Evolutionary conservation across 2,113 vertebrate species (phyloP).

Genomic region (Regulus satrapa): DNA sequence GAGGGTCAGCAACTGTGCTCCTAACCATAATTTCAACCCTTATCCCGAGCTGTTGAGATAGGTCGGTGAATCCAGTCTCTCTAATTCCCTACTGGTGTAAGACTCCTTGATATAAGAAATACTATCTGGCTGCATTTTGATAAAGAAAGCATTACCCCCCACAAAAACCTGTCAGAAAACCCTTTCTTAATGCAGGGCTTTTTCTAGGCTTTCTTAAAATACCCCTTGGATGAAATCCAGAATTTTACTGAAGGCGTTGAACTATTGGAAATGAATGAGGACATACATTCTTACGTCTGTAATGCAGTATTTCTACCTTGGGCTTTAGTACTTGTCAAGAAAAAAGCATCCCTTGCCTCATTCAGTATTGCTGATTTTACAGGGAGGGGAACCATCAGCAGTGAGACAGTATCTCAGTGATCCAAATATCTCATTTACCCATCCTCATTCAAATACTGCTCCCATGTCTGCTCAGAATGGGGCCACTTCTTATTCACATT

Average conservation of each 20-base stretch:
- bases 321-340: neutral
- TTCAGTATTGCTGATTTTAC: neutral
- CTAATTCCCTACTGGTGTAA: neutral
- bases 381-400: neutral
- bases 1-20: neutral
- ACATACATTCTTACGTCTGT: neutral
- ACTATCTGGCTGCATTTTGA: neutral
- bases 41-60: neutral
- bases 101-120: neutral
- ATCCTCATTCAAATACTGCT: neutral
- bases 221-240: neutral
- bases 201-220: neutral
- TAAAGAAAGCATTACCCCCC: neutral
- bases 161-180: neutral
- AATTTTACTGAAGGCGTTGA: neutral
- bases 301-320: neutral
- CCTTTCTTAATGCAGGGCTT: neutral
- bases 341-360: neutral
- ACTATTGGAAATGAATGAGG: neutral
- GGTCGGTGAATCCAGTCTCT: neutral
- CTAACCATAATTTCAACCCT: neutral
- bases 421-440: neutral
- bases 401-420: neutral
- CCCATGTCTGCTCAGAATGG: neutral
- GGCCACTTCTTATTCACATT: neutral